Conservation (phyloP, 2,113 vertebrate genomes). For the Agelaius tricolor region DNA sequence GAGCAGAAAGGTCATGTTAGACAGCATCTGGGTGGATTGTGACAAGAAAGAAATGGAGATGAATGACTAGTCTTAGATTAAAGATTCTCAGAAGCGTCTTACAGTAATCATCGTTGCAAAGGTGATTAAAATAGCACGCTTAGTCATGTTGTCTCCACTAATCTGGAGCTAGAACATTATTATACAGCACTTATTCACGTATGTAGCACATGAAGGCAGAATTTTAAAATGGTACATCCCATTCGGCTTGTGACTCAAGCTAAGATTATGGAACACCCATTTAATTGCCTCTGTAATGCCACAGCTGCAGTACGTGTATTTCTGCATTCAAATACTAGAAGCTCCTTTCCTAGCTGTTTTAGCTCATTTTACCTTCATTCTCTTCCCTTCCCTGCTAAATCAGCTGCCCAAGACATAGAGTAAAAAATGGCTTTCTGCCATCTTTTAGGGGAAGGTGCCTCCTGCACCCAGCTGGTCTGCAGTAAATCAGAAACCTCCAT, state of each 20-base stretch:
- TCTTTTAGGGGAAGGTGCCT: not conserved
- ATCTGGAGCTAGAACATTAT: slow-evolving; percentile 30
- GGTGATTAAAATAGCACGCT: slow-evolving; percentile 53
- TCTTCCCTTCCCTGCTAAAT: slow-evolving; percentile 1
- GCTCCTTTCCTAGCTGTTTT: slow-evolving; percentile 26
- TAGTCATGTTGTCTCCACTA: slow-evolving; percentile 55
- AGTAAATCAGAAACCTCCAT: slow-evolving; percentile 3
- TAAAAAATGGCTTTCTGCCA: slow-evolving; percentile 13
- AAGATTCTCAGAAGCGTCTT: slow-evolving; percentile 24
- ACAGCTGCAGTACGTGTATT: slow-evolving; percentile 50
- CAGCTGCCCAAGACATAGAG: not conserved
- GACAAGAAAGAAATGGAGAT: slow-evolving; percentile 47
- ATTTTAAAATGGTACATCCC: slow-evolving; percentile 27
- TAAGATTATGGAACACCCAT: slow-evolving; percentile 59
- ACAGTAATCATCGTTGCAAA: slow-evolving; percentile 34
- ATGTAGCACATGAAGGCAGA: slow-evolving; percentile 37
- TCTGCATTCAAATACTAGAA: slow-evolving; percentile 40
- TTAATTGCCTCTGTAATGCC: slow-evolving; percentile 63
- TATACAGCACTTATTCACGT: not conserved
- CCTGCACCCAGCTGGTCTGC: not conserved
- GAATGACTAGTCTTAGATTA: slow-evolving; percentile 37
- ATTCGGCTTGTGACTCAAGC: slow-evolving; percentile 43
- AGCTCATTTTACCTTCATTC: slow-evolving; percentile 51
- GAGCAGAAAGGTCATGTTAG: slow-evolving; percentile 40
- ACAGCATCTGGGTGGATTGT: slow-evolving; percentile 55